Evolutionary conservation across 2,797 vertebrate species (phyloP).

Genomic region (Psittacula echo): DNA sequence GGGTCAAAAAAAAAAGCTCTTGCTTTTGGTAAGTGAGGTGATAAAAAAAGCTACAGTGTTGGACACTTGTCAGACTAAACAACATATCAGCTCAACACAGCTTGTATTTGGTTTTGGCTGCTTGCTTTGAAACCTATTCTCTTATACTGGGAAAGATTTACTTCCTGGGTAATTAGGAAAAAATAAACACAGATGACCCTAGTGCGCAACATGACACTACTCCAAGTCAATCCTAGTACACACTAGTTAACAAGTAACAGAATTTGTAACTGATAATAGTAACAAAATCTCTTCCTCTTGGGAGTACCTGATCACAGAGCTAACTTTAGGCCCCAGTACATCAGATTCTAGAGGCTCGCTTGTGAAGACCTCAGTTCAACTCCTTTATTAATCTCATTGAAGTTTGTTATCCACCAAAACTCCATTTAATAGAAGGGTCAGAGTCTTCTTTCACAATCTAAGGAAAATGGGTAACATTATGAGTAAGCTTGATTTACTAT

Average conservation of each 20-base stretch:
- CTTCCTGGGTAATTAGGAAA: background rate
- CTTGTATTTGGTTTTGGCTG: background rate
- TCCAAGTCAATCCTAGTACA: fast-evolving
- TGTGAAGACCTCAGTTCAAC: background rate
- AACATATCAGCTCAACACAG: background rate
- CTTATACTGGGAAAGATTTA: background rate
- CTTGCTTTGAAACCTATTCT: background rate
- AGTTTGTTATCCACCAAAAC: background rate
- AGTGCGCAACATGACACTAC: fast-evolving
- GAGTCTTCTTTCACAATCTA: background rate
- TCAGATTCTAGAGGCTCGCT: background rate
- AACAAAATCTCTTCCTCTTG: background rate
- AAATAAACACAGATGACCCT: background rate
- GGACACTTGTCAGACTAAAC: background rate
- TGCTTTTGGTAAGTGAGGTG: background rate
- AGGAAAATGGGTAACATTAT: background rate
- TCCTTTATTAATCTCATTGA: background rate
- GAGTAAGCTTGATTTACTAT: background rate
- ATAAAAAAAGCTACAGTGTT: background rate
- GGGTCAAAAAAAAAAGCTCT: background rate
- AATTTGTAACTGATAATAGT: background rate
- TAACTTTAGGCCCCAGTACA: background rate
- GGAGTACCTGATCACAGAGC: background rate
- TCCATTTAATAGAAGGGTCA: background rate
- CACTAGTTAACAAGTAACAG: constrained; percentile 30